A percentile compares a stretch with the other conserved stretches of the same genome.
Conservation (phyloP, 2,113 vertebrate species). For the Chionomys nivalis region DNA sequence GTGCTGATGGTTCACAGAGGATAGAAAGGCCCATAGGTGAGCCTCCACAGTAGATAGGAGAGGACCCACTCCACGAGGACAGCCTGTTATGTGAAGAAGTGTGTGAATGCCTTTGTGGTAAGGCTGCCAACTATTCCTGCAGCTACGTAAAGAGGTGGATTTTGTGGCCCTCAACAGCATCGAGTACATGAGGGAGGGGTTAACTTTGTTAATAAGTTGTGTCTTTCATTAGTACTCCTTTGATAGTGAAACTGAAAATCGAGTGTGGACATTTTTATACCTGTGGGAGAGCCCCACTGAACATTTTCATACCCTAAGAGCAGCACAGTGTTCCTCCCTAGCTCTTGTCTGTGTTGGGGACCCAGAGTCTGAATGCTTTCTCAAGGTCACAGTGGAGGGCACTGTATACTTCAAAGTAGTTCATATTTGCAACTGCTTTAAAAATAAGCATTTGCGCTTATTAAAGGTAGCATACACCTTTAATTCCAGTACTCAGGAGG, state of each 20-base stretch:
- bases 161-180: neutral
- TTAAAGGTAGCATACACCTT: too few relatives aligned
- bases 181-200: neutral
- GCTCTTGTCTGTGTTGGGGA: neutral
- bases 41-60: neutral
- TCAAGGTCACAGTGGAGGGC: neutral
- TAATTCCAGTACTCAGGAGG: too few relatives aligned
- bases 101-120: neutral
- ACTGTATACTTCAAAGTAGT: neutral
- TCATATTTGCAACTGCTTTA: neutral
- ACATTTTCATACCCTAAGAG: neutral
- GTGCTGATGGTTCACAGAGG: neutral
- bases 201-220: neutral
- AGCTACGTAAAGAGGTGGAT: neutral
- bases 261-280: slow-evolving; percentile 19
- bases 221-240: slow-evolving; percentile 26
- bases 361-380: neutral
- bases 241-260: slow-evolving; percentile 10
- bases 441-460: neutral
- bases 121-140: neutral
- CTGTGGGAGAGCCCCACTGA: neutral
- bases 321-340: neutral
- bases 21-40: neutral
- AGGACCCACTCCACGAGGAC: neutral
- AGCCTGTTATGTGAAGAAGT: neutral